Conservation (phyloP, 2,797 vertebrate genomes). For the Agapornis canus region DNA sequence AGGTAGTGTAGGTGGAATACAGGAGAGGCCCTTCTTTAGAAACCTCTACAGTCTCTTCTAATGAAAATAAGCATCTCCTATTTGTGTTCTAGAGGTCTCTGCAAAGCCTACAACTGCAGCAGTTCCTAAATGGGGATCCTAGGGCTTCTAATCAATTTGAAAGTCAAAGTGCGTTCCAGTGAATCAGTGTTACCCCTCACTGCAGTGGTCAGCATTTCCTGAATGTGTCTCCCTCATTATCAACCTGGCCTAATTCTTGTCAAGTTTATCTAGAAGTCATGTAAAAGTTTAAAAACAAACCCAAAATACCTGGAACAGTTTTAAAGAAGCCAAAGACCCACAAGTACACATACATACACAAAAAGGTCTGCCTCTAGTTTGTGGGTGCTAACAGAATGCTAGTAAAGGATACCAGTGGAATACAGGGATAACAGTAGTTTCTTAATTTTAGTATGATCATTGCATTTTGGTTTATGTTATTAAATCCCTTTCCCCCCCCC, state of each 20-base stretch:
- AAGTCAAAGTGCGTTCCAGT: neutral
- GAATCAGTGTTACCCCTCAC: neutral
- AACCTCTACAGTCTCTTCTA: neutral
- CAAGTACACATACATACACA: neutral
- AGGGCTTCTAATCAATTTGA: neutral
- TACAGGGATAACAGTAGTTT: neutral
- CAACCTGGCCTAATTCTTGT: neutral
- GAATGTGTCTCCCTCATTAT: neutral
- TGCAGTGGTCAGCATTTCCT: neutral
- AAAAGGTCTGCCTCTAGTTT: neutral
- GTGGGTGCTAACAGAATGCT: neutral
- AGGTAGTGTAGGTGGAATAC: neutral
- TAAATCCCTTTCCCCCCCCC: neutral
- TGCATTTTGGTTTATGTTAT: neutral
- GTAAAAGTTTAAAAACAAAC: neutral
- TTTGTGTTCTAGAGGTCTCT: neutral
- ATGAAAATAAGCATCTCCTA: neutral
- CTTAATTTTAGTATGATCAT: neutral
- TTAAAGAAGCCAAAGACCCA: neutral
- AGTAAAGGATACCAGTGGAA: neutral
- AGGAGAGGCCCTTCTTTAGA: neutral
- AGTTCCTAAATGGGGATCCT: neutral
- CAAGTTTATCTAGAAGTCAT: neutral
- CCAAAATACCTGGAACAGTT: neutral
- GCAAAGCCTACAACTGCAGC: neutral